These are phyloP conservation scores for Erythrolamprus reginae DNA, from an alignment of 2,113 vertebrate genomes.

Conservation along the genomic window DNA sequence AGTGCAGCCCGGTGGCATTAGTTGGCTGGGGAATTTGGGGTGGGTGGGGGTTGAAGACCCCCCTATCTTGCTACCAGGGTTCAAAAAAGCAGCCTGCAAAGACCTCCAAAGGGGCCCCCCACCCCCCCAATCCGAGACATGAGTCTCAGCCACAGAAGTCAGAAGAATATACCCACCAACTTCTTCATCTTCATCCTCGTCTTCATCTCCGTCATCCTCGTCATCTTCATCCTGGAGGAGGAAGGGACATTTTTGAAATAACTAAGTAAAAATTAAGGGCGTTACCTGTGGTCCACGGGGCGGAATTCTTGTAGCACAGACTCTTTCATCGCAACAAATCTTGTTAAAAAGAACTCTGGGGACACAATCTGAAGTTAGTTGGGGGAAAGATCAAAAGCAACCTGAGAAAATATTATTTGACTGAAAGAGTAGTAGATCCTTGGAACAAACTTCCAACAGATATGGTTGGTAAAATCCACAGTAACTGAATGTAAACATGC, in stretches of 20 bases:
- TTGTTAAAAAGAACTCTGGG: too few relatives aligned
- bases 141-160: neutral
- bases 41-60: neutral
- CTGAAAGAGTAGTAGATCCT: too few relatives aligned
- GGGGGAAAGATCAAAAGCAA: too few relatives aligned
- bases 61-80: neutral
- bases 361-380: too few relatives aligned
- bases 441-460: too few relatives aligned
- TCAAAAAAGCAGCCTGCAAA: neutral
- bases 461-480: too few relatives aligned
- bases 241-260: neutral
- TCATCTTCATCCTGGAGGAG: conserved; percentile 61
- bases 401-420: too few relatives aligned
- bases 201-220: conserved; percentile 54
- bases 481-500: too few relatives aligned
- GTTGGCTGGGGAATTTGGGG: neutral
- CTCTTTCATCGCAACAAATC: neutral
- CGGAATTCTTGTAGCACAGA: neutral
- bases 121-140: neutral
- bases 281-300: neutral
- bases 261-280: neutral
- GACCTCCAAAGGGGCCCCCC: too few relatives aligned
- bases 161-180: neutral
- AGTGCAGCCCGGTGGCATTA: too few relatives aligned
- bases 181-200: conserved; percentile 44